Conservation (phyloP, 2,888 invertebrate genomes). For the Andrena dorsata region DNA sequence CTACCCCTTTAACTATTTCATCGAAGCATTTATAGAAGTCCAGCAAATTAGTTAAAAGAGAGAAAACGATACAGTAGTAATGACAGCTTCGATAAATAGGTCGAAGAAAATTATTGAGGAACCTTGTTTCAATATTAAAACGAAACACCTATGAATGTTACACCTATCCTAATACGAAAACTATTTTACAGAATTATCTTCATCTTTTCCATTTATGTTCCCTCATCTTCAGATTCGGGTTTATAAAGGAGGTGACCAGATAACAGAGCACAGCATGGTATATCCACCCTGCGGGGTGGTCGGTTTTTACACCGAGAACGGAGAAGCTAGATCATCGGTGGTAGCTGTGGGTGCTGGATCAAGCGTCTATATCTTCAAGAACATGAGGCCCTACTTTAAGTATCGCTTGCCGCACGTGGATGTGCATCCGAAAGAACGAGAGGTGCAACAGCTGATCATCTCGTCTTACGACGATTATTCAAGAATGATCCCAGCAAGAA, state of each 20-base stretch:
- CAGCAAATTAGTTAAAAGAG: too few species aligned
- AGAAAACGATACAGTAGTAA: too few species aligned
- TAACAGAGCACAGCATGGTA: constrained; percentile 92
- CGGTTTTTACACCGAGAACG: constrained; percentile 93
- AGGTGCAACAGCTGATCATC: constrained; percentile 81
- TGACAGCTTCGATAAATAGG: too few species aligned
- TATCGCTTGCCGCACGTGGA: constrained; percentile 93
- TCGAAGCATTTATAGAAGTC: too few species aligned
- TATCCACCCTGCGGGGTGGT: constrained; percentile 94
- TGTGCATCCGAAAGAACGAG: constrained; percentile 91
- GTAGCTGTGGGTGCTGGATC: constrained; percentile 96
- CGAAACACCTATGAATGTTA: too few species aligned
- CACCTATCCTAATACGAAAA: too few species aligned
- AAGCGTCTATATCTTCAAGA: constrained; percentile 95
- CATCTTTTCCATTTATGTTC: neutral
- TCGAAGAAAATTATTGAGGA: too few species aligned
- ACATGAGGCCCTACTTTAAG: constrained; percentile 97
- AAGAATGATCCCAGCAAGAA: too few species aligned
- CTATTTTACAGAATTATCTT: too few species aligned
- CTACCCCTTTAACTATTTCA: too few species aligned
- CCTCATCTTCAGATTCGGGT: constrained; percentile 84
- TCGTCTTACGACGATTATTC: too few species aligned
- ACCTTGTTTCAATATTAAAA: too few species aligned
- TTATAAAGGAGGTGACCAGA: constrained; percentile 93
- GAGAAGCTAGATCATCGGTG: constrained; percentile 90